Evolutionary conservation across 2,113 vertebrate species (phyloP).

Genomic region (Callopanchax toddi): DNA sequence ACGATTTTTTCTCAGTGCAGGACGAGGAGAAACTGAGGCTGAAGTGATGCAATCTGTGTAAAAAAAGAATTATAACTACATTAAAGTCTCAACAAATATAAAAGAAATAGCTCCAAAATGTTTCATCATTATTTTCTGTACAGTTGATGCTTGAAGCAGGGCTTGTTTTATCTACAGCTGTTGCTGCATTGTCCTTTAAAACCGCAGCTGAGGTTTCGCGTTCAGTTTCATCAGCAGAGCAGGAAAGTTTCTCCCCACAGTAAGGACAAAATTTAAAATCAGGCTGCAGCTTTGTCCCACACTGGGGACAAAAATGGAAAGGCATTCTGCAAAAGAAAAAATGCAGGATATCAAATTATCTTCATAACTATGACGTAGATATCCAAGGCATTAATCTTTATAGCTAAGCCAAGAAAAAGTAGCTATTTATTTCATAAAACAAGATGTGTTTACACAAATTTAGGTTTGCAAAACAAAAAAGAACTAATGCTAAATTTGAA

Average conservation of each 20-base stretch:
- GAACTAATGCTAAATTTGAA: neutral
- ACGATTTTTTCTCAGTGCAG: constrained; percentile 55
- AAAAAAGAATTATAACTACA: neutral
- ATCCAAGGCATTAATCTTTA: no score
- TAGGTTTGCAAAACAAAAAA: no score
- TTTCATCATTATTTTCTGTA: constrained; percentile 1
- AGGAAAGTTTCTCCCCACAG: constrained; percentile 81
- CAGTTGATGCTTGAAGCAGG: neutral
- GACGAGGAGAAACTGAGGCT: constrained; percentile 36
- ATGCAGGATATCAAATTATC: neutral
- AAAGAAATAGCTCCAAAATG: neutral
- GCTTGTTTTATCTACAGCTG: constrained; percentile 3
- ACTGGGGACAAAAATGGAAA: constrained; percentile 85
- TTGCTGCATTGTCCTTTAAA: neutral
- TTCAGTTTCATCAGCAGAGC: constrained; percentile 19
- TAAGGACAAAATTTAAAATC: constrained; percentile 87
- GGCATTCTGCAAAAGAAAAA: constrained; percentile 69
- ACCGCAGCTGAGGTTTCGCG: constrained; percentile 1
- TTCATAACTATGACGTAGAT: no score
- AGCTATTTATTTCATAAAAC: neutral
- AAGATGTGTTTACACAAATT: no score
- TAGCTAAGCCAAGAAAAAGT: neutral
- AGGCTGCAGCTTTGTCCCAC: constrained; percentile 81
- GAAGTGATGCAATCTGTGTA: constrained; percentile 14
- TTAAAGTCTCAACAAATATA: neutral